Evolutionary conservation across 2,797 vertebrate genomes (phyloP).

Genomic region (Acanthurus tractus): DNA sequence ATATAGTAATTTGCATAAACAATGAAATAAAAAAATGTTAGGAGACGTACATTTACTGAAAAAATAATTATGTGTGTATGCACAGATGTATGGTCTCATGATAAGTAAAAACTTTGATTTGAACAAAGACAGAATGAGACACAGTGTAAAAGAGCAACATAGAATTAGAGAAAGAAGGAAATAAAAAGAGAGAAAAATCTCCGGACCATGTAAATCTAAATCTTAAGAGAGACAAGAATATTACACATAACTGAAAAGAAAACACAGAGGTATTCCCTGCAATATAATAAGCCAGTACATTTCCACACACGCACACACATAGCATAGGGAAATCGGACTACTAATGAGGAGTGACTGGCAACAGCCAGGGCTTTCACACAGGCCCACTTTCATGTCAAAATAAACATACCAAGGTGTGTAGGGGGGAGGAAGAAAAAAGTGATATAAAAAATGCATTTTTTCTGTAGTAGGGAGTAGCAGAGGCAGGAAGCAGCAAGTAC

Average conservation of each 20-base stretch:
- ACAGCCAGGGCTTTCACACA: conserved; percentile 67
- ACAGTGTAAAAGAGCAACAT: conserved; percentile 17
- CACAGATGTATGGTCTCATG: conserved; percentile 37
- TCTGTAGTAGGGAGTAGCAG: conserved; percentile 69
- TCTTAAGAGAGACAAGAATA: conserved; percentile 60
- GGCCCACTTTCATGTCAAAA: conserved; percentile 81
- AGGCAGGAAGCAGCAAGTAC: conserved; percentile 69
- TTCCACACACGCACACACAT: conserved; percentile 32
- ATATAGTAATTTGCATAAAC: background rate
- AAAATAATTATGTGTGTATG: background rate
- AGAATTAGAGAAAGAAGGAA: conserved; percentile 22
- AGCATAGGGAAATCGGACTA: conserved; percentile 61
- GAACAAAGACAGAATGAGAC: conserved; percentile 55
- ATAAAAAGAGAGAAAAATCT: conserved; percentile 46
- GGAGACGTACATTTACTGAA: conserved; percentile 11
- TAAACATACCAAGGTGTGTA: conserved; percentile 76
- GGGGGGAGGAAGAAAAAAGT: conserved; percentile 15
- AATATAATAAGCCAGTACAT: conserved; percentile 44
- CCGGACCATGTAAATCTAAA: conserved; percentile 52
- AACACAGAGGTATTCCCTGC: conserved; percentile 58
- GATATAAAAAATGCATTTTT: conserved; percentile 74
- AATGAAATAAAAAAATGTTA: background rate
- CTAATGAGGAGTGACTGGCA: conserved; percentile 81
- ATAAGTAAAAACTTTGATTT: conserved; percentile 41
- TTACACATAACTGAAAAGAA: conserved; percentile 60